phyloP scores from a whole-genome alignment of 1,140 invertebrate species.

The Ostrea edulis region DNA sequence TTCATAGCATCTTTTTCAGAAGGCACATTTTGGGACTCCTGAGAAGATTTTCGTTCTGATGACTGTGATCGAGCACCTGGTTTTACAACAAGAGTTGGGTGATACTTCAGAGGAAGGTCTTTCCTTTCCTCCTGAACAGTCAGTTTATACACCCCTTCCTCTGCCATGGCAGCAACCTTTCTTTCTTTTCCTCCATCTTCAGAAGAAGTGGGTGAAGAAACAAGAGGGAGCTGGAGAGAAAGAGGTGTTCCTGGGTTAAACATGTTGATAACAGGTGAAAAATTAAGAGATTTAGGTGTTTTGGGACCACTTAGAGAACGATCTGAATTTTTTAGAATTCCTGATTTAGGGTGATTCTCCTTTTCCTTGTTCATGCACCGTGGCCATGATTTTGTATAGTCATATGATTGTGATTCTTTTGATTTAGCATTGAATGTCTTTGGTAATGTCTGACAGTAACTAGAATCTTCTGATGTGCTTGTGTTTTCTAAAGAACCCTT shows the following conservation, averaged over 20 bases:
- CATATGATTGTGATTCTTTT: constrained; percentile 49
- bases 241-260: constrained; percentile 64
- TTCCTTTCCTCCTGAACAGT: constrained; percentile 36
- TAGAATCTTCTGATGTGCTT: constrained; percentile 36
- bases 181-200: constrained; percentile 51
- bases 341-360: constrained; percentile 49
- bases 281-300: constrained; percentile 71
- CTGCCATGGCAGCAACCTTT: constrained; percentile 43
- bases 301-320: constrained; percentile 61
- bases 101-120: constrained; percentile 66
- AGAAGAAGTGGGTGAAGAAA: constrained; percentile 63
- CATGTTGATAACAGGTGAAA: constrained; percentile 72
- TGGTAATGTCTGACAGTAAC: constrained; percentile 51
- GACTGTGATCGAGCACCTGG: constrained; percentile 56
- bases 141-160: constrained; percentile 59
- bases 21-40: background rate
- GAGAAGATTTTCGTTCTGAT: constrained; percentile 41
- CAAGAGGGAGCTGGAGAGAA: constrained; percentile 65
- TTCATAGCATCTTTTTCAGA: constrained; percentile 16
- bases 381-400: constrained; percentile 72
- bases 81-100: constrained; percentile 68
- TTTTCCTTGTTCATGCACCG: constrained; percentile 59
- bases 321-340: constrained; percentile 72
- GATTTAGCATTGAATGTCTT: constrained; percentile 15
- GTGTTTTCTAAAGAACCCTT: constrained; percentile 23